Evolutionary conservation across 2,888 invertebrate genomes (phyloP), one percentile per base, ranked within the genome.

Genomic region (Myathropa florea): DNA sequence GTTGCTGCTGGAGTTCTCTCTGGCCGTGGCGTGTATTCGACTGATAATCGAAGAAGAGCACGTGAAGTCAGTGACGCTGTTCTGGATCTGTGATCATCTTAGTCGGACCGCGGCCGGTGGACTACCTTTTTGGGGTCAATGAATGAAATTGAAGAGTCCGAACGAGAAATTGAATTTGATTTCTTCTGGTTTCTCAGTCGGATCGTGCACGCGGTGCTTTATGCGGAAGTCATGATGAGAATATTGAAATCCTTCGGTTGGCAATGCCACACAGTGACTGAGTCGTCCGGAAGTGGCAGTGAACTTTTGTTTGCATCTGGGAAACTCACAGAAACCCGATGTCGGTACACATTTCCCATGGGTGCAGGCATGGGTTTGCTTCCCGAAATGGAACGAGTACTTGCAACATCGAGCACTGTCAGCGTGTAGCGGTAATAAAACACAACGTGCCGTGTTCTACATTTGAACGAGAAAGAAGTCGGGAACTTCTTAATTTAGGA

Each of bases 211-310:
- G 24, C 70, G 64, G 68, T 81, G 68, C 78, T 30, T 65, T 78
- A 83, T 63, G 73, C 86, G 86, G 86, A 86, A 86, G 86, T 53
- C 59, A 28, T 26, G 59, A 10, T 84, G 76, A 33, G 76, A 81
- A 81, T 78, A 78, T 86, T 70, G 81, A 84, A 82, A 82, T 78
- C 60, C 36, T 76, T 57, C 30, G 79, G 61, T 68, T 3, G 75
- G 55, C 14, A n/a, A n/a, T n/a, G n/a, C n/a, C n/a, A n/a, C n/a
- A n/a, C n/a, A 28, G 53, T 75, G 77, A 33, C 14, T 57, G 18
- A 21, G 21, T 65, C n/a, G 65, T 83, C 83, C 86, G 86, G 83
- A 86, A 79, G 60, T 55, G n/a, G 72, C 39, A 24, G 33, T n/a
- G 23, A 23, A 33, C 30, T 21, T 61, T 36, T 36, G 33, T 36